phyloP scores from a whole-genome alignment of 1,140 invertebrate genomes.

The Diabrotica undecimpunctata region DNA sequence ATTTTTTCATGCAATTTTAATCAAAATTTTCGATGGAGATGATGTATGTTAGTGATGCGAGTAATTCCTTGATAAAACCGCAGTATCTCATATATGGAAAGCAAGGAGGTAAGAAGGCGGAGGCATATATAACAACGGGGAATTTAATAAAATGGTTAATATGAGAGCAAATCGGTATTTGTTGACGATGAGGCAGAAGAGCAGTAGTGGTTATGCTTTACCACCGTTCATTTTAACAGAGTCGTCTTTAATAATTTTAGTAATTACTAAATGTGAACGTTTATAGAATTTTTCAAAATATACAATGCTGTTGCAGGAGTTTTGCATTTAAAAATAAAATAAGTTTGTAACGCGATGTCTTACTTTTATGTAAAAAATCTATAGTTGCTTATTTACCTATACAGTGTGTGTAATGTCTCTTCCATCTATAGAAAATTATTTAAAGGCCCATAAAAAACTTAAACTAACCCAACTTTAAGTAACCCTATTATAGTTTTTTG shows the following conservation, averaged over 20 bases:
- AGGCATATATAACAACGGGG: conserved; percentile 1
- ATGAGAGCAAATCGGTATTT: background rate
- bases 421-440: too few relatives aligned
- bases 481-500: too few relatives aligned
- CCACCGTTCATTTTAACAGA: background rate
- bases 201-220: background rate
- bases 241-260: background rate
- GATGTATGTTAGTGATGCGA: background rate
- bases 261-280: too few relatives aligned
- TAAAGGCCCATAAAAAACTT: too few relatives aligned
- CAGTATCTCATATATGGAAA: conserved; percentile 2
- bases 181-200: background rate
- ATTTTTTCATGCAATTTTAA: background rate
- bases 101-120: background rate
- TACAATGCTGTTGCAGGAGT: too few relatives aligned
- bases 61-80: conserved; percentile 2
- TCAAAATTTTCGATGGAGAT: background rate
- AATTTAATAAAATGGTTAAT: conserved; percentile 3
- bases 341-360: too few relatives aligned
- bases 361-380: too few relatives aligned
- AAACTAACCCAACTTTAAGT: too few relatives aligned
- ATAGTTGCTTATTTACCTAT: too few relatives aligned
- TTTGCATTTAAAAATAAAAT: too few relatives aligned
- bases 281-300: too few relatives aligned
- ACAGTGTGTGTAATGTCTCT: too few relatives aligned